phyloP scores from a whole-genome alignment of 2,113 vertebrate species.

The Tilapia sparmanii region DNA sequence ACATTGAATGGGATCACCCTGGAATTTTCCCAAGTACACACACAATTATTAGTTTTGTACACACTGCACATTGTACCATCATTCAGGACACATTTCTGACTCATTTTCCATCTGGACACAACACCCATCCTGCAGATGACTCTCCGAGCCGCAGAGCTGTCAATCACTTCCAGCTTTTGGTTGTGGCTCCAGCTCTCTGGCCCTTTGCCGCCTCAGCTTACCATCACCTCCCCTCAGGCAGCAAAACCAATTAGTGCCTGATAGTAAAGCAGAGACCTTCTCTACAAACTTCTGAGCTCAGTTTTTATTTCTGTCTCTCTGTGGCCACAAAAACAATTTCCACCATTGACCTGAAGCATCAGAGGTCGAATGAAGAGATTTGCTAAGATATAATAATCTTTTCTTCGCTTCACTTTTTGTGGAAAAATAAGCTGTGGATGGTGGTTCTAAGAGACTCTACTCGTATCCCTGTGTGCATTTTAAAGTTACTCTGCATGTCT shows the following conservation, averaged over 20 bases:
- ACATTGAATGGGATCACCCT: neutral
- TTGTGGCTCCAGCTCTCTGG: neutral
- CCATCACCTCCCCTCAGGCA: neutral
- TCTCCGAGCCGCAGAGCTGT: neutral
- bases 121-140: neutral
- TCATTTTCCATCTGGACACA: neutral
- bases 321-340: neutral
- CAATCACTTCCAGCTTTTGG: neutral
- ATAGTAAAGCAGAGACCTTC: neutral
- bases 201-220: neutral
- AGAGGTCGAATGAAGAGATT: neutral
- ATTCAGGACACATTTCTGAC: neutral
- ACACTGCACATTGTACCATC: neutral
- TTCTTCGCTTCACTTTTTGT: neutral
- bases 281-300: neutral
- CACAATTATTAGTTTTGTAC: neutral
- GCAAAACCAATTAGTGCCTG: conserved; percentile 3
- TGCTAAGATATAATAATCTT: neutral
- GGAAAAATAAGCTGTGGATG: neutral
- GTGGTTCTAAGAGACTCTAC: neutral
- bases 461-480: neutral
- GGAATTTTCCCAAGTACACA: neutral
- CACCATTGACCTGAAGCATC: neutral
- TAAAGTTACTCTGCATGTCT: neutral
- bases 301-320: neutral